These are phyloP conservation scores for Nomada fucata DNA, from an alignment of 2,888 invertebrate genomes.

Conservation along the genomic window DNA sequence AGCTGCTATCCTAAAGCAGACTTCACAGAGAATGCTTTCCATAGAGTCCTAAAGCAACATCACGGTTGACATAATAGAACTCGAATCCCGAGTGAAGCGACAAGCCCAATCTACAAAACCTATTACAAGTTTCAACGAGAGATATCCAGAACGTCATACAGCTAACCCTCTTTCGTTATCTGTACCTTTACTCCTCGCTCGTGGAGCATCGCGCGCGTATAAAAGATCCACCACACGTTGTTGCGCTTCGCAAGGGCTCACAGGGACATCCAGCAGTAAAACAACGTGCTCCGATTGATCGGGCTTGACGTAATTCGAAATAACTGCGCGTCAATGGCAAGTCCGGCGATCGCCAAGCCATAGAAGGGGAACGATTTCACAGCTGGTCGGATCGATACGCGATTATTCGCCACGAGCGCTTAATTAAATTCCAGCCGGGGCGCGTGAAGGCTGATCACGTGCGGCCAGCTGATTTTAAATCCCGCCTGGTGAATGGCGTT, in stretches of 20 bases:
- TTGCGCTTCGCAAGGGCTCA: neutral
- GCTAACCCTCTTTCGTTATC: no score
- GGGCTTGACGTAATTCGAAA: conserved; percentile 1
- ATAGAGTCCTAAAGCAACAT: no score
- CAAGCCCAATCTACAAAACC: no score
- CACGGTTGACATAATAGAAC: no score
- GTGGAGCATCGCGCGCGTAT: no score
- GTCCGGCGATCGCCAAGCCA: neutral
- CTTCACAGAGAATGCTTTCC: no score
- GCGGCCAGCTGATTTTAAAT: conserved; percentile 22
- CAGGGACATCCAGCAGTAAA: neutral
- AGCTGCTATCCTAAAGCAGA: no score
- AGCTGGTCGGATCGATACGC: neutral
- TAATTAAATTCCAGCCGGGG: conserved; percentile 43
- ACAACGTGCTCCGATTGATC: neutral
- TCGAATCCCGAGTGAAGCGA: no score
- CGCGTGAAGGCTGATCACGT: neutral
- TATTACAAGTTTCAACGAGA: no score
- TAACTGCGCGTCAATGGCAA: neutral
- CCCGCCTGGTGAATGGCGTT: conserved; percentile 41
- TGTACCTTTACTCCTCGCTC: no score
- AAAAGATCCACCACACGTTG: neutral
- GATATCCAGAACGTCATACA: no score
- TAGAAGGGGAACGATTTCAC: conserved; percentile 2
- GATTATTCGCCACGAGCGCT: conserved; percentile 32